phyloP scores from a whole-genome alignment of 2,113 vertebrate genomes.

The Oryzias celebensis region DNA sequence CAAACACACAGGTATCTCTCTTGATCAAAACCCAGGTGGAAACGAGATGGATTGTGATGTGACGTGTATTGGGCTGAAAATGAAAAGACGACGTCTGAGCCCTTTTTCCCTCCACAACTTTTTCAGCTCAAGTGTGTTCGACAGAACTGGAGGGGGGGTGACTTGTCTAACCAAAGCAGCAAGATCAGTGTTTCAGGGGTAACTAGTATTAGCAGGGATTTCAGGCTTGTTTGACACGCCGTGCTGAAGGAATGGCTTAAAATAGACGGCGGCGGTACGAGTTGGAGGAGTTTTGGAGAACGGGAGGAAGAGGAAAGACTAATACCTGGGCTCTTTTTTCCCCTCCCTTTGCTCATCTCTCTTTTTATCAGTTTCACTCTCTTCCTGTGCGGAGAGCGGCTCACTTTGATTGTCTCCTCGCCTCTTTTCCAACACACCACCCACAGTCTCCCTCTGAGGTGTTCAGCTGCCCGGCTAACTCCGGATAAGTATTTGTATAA shows the following conservation, averaged over 20 bases:
- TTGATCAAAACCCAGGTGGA: conserved; percentile 73
- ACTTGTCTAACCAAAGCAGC: conserved; percentile 76
- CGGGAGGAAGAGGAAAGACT: conserved; percentile 60
- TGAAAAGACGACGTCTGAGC: conserved; percentile 79
- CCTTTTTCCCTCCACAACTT: conserved; percentile 54
- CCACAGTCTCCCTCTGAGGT: conserved; percentile 53
- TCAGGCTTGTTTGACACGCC: conserved; percentile 79
- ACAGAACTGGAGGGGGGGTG: neutral
- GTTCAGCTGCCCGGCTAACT: conserved; percentile 64
- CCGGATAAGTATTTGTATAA: conserved; percentile 68
- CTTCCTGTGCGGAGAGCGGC: conserved; percentile 25
- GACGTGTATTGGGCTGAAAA: conserved; percentile 81
- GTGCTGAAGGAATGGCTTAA: conserved; percentile 78
- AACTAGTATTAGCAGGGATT: conserved; percentile 84
- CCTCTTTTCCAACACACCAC: conserved; percentile 34
- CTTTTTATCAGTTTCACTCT: conserved; percentile 52
- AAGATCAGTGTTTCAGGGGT: conserved; percentile 80
- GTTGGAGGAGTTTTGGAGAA: conserved; percentile 57
- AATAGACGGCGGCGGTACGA: conserved; percentile 71
- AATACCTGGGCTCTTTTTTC: conserved; percentile 75
- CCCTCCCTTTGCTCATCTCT: conserved; percentile 51
- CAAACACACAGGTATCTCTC: no score
- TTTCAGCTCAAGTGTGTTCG: conserved; percentile 25
- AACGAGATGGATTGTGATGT: conserved; percentile 75
- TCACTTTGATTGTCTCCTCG: conserved; percentile 36